Evolutionary conservation across 2,888 invertebrate species (phyloP).

Genomic region (Galerucella nymphaeae): DNA sequence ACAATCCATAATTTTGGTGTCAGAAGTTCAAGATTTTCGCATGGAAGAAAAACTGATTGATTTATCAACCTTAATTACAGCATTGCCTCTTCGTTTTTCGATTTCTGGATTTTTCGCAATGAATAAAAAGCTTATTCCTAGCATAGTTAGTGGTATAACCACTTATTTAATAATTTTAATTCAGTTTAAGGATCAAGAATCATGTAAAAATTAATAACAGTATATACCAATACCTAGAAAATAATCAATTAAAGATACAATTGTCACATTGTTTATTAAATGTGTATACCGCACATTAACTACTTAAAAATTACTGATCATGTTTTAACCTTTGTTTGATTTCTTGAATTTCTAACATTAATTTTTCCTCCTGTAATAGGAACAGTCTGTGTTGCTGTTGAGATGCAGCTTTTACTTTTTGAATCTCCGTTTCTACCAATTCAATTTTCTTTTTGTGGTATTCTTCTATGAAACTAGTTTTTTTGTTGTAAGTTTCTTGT

Average conservation of each 20-base stretch:
- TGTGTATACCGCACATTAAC: background rate
- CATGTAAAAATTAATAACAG: background rate
- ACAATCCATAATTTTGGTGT: background rate
- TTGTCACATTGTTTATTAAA: background rate
- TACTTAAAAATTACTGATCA: background rate
- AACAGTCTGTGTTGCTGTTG: constrained; percentile 34
- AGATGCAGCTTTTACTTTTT: constrained; percentile 31
- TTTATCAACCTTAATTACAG: constrained; percentile 10
- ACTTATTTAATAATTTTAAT: constrained; percentile 20
- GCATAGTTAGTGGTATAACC: constrained; percentile 14
- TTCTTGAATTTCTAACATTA: constrained; percentile 36
- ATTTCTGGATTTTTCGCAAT: constrained; percentile 14
- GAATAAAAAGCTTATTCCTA: constrained; percentile 13
- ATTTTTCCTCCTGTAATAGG: constrained; percentile 35
- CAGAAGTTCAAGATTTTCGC: constrained; percentile 14
- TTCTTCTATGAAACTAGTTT: constrained; percentile 23
- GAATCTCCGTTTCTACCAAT: constrained; percentile 31
- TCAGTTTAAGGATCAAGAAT: constrained; percentile 20
- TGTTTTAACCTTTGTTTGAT: constrained; percentile 30
- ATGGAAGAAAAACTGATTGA: background rate
- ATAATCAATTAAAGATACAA: background rate
- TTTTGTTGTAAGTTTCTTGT: constrained; percentile 13
- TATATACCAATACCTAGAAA: too few species aligned
- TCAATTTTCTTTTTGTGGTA: constrained; percentile 30
- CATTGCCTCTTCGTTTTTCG: constrained; percentile 17